Evolutionary conservation across 1,140 invertebrate genomes (phyloP), one percentile per base, ranked within the genome.

Genomic region (Pectinophora gossypiella): DNA sequence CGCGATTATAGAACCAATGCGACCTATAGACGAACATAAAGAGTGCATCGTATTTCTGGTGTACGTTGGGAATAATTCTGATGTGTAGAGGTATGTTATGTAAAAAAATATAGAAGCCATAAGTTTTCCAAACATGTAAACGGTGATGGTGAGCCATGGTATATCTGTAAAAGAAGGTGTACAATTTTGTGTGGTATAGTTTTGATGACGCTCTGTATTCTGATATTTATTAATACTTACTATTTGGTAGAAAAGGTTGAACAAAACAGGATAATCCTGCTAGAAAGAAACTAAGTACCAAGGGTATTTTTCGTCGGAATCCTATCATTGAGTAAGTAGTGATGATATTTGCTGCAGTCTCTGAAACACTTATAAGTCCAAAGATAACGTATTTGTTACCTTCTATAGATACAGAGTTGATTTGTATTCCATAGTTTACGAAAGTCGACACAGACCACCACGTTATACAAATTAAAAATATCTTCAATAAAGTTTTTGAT

Each of bases 321-420:
- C n/a, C 3, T 5, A 27, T 46, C 12, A 56, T n/a, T 20, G n/a
- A 50, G 13, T 12, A 32, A 32, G n/a, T 20, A 1, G 89, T 90
- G 23, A 90, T 40, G 27, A 91, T 79, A 64, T 93, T 93, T 0
- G 89, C 91, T 1, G 92, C 92, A 50, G 93, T 88, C 69, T 93
- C 92, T 1, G 92, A 88, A 1, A 90, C 60, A 5, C 88, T 85
- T 3, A 92, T 89, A 20, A 91, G 78, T 4, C 91, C 90, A 59
- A 93, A 93, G 64, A 92, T 92, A 16, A 90, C 66, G 70, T 93
- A 93, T 56, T 89, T 61, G 44, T 67, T 90, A 2, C 93, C 93
- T 22, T 89, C 90, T 18, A 95, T 80, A 23, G 91, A 89, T 6
- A 93, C 92, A 0, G 93, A 91, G 65, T 94, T 94, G 7, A 95